Conservation (phyloP, 2,113 vertebrate genomes). For the Saguinus imperator region DNA sequence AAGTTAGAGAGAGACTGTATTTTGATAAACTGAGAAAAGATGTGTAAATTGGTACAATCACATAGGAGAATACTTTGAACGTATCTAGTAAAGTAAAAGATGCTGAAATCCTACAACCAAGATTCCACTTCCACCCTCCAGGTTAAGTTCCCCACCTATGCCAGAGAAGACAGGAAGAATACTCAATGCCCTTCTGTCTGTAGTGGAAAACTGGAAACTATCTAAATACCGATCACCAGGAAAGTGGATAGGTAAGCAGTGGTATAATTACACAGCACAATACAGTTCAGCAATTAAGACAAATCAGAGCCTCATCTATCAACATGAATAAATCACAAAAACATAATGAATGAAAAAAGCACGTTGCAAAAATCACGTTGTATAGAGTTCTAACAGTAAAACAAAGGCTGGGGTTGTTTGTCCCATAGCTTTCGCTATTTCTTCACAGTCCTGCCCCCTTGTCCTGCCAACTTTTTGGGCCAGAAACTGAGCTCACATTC, state of each 20-base stretch:
- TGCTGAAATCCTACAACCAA: not conserved
- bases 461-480: not conserved
- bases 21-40: not conserved
- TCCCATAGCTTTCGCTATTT: fast-evolving
- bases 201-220: not conserved
- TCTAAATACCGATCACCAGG: not conserved
- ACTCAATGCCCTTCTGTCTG: not conserved
- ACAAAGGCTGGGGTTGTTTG: not conserved
- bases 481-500: not conserved
- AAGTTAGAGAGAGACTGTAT: not conserved
- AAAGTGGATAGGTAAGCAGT: not conserved
- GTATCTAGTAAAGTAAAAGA: not conserved
- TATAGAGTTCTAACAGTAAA: not conserved
- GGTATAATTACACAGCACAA: not conserved
- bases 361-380: not conserved
- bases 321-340: not conserved
- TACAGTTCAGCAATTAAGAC: not conserved
- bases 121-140: not conserved
- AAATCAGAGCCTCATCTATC: not conserved
- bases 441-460: not conserved
- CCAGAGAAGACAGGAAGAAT: not conserved
- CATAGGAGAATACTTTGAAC: not conserved
- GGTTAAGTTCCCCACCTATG: not conserved
- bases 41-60: not conserved
- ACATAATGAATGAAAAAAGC: not conserved